Conservation (phyloP, 2,888 invertebrate genomes). For the Phania funesta region DNA sequence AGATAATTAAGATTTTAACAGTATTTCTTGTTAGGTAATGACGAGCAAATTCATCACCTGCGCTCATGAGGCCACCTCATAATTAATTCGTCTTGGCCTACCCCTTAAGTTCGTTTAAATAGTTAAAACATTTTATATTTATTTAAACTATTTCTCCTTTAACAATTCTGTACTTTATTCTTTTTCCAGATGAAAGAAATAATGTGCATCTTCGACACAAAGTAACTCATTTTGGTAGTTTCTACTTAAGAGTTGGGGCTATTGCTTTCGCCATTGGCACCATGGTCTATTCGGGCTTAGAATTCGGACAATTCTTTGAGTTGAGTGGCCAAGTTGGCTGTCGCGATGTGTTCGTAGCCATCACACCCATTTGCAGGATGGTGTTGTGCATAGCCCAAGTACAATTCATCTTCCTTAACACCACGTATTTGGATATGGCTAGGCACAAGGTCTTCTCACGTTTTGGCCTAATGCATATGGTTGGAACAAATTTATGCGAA, state of each 20-base stretch:
- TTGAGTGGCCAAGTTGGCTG: conserved; percentile 83
- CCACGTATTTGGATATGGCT: conserved; percentile 86
- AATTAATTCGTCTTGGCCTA: no score
- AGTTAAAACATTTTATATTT: no score
- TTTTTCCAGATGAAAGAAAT: conserved; percentile 76
- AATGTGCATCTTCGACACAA: conserved; percentile 78
- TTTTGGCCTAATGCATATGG: conserved; percentile 94
- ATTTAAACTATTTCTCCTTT: no score
- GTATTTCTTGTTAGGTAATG: no score
- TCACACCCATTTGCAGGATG: conserved; percentile 91
- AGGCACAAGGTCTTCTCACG: conserved; percentile 87
- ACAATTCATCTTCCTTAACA: conserved; percentile 96
- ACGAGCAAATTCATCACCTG: no score
- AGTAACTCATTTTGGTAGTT: conserved; percentile 88
- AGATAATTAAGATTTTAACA: no score
- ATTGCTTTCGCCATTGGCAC: conserved; percentile 84
- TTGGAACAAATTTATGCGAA: conserved; percentile 95
- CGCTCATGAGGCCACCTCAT: no score
- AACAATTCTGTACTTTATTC: neutral
- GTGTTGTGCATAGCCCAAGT: conserved; percentile 93
- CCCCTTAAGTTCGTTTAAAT: no score
- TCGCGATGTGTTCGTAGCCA: conserved; percentile 84
- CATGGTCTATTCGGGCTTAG: conserved; percentile 87
- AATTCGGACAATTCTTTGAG: conserved; percentile 89
- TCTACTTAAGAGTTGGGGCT: conserved; percentile 92